Evolutionary conservation across 2,797 vertebrate genomes (phyloP).

Genomic region (Myiothlypis coronata): DNA sequence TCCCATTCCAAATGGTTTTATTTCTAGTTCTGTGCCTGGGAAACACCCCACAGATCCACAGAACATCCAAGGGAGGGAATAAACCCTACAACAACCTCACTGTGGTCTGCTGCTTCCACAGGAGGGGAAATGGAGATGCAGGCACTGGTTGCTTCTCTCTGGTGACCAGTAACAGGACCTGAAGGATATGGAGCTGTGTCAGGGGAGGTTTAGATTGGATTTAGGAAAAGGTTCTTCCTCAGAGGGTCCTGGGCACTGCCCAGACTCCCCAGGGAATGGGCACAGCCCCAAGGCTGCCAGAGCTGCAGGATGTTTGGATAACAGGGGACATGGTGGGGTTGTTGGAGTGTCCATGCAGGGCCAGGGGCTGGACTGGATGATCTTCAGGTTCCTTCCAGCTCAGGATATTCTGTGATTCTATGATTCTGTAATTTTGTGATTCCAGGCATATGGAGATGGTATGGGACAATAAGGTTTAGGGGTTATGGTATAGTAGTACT

Average conservation of each 20-base stretch:
- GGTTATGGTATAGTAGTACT: background rate
- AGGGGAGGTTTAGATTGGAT: background rate
- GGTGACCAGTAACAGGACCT: background rate
- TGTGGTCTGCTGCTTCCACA: background rate
- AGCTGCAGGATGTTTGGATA: background rate
- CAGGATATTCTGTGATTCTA: background rate
- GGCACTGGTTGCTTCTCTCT: background rate
- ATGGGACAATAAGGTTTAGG: accelerated
- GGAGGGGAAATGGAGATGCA: background rate
- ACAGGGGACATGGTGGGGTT: no score
- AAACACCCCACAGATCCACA: background rate
- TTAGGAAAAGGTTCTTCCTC: background rate
- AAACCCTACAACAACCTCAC: background rate
- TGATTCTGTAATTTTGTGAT: background rate
- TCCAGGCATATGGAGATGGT: no score
- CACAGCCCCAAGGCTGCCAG: accelerated
- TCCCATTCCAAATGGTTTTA: background rate
- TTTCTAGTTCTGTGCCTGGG: background rate
- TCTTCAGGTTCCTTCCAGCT: background rate
- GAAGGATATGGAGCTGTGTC: background rate
- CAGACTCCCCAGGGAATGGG: background rate
- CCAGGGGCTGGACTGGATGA: background rate
- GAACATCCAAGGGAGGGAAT: background rate
- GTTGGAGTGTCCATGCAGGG: background rate
- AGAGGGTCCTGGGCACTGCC: accelerated